These are phyloP conservation scores for Lepus americanus DNA, from an alignment of 2,113 vertebrate species.

Conservation along the genomic window DNA sequence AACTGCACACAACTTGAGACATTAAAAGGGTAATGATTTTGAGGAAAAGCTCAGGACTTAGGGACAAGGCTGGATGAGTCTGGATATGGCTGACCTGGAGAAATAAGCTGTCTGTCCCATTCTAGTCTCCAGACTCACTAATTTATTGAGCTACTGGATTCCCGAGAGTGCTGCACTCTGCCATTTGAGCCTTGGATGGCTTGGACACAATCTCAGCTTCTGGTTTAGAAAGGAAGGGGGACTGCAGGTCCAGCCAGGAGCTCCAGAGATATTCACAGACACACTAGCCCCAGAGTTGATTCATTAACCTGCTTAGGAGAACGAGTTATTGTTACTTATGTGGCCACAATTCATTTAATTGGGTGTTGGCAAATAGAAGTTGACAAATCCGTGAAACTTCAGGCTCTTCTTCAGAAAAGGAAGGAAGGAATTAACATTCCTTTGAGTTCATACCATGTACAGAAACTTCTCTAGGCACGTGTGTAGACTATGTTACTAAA, in stretches of 20 bases:
- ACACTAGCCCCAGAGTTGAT: not conserved
- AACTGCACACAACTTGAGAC: not conserved
- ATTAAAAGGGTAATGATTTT: not conserved
- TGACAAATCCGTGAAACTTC: not conserved
- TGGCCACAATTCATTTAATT: not conserved
- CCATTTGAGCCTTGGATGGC: not conserved
- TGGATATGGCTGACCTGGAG: not conserved
- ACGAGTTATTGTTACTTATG: not conserved
- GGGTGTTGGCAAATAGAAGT: not conserved
- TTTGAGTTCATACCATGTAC: not conserved
- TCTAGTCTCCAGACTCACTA: not conserved
- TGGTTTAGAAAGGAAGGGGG: not conserved
- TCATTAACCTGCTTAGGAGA: not conserved
- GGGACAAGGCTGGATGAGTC: not conserved
- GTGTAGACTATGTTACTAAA: not conserved
- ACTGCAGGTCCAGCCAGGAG: not conserved
- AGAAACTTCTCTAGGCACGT: not conserved
- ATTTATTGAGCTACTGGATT: not conserved
- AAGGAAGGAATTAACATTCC: not conserved
- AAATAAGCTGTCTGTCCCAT: not conserved
- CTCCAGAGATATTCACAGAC: rapidly evolving
- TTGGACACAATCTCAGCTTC: not conserved
- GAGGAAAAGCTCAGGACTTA: not conserved
- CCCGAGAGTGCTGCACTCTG: not conserved
- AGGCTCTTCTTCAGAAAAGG: not conserved